Conservation (phyloP, 1,140 invertebrate species). For the Zaprionus capensis region DNA sequence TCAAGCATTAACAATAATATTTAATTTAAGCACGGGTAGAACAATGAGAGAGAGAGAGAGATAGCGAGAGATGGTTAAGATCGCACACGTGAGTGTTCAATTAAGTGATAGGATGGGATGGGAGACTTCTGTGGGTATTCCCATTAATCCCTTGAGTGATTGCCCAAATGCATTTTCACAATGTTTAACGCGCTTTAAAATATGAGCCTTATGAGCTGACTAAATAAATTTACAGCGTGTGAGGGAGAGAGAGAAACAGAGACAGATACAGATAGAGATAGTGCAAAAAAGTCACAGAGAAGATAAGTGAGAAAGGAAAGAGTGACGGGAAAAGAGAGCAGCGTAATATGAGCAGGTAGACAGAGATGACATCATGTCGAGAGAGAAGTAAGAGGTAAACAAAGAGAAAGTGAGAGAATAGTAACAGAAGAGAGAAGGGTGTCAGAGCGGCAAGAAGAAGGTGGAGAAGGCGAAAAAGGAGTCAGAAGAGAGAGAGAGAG, state of each 20-base stretch:
- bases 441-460: too few relatives aligned
- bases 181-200: not conserved
- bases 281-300: too few relatives aligned
- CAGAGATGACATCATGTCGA: too few relatives aligned
- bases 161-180: not conserved
- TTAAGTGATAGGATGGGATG: not conserved
- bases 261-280: too few relatives aligned
- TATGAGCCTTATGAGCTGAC: not conserved
- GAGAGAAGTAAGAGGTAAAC: too few relatives aligned
- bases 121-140: not conserved
- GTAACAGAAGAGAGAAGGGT: accelerated
- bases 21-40: conserved; percentile 28
- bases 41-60: not conserved
- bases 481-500: too few relatives aligned
- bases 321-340: too few relatives aligned
- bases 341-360: too few relatives aligned
- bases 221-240: not conserved
- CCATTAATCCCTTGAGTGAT: not conserved
- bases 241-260: too few relatives aligned
- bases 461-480: too few relatives aligned
- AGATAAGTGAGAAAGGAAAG: too few relatives aligned
- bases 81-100: not conserved
- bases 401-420: too few relatives aligned
- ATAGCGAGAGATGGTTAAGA: not conserved
- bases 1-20: conserved; percentile 48